Percentiles rank a stretch among this genome's conserved stretches.
Conservation (phyloP, 1,140 invertebrate genomes). For the Zeugodacus cucurbitae region DNA sequence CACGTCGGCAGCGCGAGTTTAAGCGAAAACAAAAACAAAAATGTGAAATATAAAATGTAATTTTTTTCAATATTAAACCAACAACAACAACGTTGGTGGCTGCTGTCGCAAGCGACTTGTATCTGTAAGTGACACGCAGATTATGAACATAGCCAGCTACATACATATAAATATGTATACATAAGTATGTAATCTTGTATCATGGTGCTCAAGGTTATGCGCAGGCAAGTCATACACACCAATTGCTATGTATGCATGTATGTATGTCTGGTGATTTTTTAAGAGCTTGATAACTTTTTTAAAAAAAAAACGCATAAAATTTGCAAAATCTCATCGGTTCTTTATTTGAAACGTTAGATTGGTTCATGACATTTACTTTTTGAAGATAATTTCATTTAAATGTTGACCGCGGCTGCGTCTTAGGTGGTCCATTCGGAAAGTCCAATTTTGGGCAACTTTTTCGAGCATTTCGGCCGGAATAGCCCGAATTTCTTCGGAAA, state of each 20-base stretch:
- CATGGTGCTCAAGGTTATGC: slow-evolving; percentile 18
- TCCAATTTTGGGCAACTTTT: too few relatives aligned
- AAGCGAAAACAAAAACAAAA: not conserved
- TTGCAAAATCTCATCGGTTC: too few relatives aligned
- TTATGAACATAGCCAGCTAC: not conserved
- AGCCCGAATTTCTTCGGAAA: too few relatives aligned
- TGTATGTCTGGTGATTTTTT: not conserved
- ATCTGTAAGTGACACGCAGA: not conserved
- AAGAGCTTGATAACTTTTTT: too few relatives aligned
- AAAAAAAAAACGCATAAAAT: too few relatives aligned
- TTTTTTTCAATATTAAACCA: not conserved
- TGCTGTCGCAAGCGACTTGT: not conserved
- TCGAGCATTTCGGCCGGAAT: too few relatives aligned
- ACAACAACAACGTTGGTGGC: not conserved
- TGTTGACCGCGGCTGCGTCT: too few relatives aligned
- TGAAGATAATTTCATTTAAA: too few relatives aligned
- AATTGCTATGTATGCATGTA: not conserved
- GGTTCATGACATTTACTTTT: too few relatives aligned
- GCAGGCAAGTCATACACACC: not conserved
- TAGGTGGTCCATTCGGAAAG: too few relatives aligned
- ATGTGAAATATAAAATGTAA: not conserved
- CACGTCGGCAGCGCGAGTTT: not conserved
- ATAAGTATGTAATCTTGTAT: not conserved
- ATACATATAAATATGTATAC: too few relatives aligned
- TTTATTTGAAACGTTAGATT: too few relatives aligned